Evolutionary conservation across 2,113 vertebrate species (phyloP).

Genomic region (Tragelaphus scriptus): DNA sequence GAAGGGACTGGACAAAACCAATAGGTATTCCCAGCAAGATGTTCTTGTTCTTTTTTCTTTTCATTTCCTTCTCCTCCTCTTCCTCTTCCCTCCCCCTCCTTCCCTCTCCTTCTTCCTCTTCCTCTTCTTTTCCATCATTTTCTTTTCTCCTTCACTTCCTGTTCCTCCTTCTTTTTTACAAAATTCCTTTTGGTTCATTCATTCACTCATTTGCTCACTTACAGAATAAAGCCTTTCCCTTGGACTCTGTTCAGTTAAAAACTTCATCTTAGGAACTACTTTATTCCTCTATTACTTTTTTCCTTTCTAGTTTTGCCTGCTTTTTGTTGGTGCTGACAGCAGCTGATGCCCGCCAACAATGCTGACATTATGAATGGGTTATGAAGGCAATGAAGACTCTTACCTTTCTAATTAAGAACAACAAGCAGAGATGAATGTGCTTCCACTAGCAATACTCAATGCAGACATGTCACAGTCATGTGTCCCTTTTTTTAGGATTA

Average conservation of each 20-base stretch:
- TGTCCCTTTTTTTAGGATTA: not conserved
- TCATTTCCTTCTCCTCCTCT: not conserved
- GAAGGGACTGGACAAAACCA: not conserved
- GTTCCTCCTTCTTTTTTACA: not conserved
- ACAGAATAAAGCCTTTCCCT: not conserved
- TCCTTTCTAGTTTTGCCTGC: not conserved
- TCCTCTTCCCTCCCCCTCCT: not conserved
- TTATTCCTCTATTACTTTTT: not conserved
- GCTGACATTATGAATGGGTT: not conserved
- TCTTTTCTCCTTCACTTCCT: not conserved
- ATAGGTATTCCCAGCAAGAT: not conserved
- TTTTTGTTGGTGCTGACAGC: constrained; percentile 2
- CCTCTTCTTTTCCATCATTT: not conserved
- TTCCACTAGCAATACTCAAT: not conserved
- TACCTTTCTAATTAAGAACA: constrained; percentile 28
- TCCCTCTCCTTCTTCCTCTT: not conserved
- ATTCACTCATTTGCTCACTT: not conserved
- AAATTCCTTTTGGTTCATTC: not conserved
- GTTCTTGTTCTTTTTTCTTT: not conserved
- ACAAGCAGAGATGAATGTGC: not conserved
- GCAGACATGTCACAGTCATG: not conserved
- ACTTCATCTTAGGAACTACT: not conserved
- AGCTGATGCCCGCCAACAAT: not conserved
- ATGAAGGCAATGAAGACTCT: not conserved
- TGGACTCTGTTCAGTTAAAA: not conserved